A percentile compares a stretch with the other conserved stretches of the same genome.
Conservation (phyloP, 2,113 vertebrate species). For the Callocephalon fimbriatum region DNA sequence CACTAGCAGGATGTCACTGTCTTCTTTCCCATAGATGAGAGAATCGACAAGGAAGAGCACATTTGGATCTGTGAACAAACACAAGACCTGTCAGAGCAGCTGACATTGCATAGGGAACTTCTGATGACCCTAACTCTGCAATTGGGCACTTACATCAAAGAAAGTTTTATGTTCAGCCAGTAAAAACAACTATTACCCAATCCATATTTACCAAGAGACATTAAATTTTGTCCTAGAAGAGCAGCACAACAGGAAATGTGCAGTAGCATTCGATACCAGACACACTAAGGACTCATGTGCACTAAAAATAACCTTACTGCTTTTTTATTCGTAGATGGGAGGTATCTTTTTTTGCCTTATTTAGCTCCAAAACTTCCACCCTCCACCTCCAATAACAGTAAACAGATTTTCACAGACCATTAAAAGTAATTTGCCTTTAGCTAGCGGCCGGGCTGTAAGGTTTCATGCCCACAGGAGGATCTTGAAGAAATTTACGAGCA, state of each 20-base stretch:
- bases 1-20: slow-evolving; percentile 78
- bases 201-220: not conserved
- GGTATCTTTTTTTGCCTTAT: not conserved
- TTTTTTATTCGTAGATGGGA: not conserved
- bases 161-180: not conserved
- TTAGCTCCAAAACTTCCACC: not conserved
- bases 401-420: slow-evolving; percentile 42
- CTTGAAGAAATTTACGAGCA: slow-evolving; percentile 56
- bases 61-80: slow-evolving; percentile 81
- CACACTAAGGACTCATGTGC: not conserved
- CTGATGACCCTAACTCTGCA: not conserved
- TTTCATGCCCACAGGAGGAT: slow-evolving; percentile 21
- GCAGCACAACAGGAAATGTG: not conserved
- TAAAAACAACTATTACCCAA: not conserved
- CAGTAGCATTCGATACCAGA: not conserved
- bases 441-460: not conserved
- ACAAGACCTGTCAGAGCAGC: not conserved
- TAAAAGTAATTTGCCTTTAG: slow-evolving; percentile 45
- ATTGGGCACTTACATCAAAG: not conserved
- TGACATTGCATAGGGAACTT: not conserved
- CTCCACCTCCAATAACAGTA: not conserved
- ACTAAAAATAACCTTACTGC: slow-evolving; percentile 8
- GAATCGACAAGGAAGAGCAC: slow-evolving; percentile 84
- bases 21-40: slow-evolving; percentile 79
- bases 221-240: not conserved